Conservation (phyloP, 2,888 invertebrate species). For the Ormyrus pomaceus region DNA sequence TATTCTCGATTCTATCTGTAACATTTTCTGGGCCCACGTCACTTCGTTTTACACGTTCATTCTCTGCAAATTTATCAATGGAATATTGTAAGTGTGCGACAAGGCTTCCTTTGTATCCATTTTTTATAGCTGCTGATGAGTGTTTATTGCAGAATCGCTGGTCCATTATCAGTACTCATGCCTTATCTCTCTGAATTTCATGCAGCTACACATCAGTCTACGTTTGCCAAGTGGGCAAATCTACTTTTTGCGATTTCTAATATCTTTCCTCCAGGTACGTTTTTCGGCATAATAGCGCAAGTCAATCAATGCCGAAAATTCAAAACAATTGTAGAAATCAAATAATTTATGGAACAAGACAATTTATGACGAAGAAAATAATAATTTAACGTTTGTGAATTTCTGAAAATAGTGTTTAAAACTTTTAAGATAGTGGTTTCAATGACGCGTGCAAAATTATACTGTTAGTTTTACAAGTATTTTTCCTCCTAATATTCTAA, state of each 20-base stretch:
- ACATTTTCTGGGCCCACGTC: conserved; percentile 81
- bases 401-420: too few species aligned
- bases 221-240: conserved; percentile 81
- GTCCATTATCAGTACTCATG: conserved; percentile 85
- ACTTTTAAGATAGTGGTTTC: too few species aligned
- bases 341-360: too few species aligned
- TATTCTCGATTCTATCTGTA: conserved; percentile 80
- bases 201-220: conserved; percentile 80
- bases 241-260: conserved; percentile 82
- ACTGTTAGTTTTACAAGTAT: too few species aligned
- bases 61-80: conserved; percentile 83
- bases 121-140: background rate
- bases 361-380: too few species aligned
- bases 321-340: too few species aligned
- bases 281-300: background rate
- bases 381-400: too few species aligned
- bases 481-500: too few species aligned
- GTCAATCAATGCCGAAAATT: too few species aligned
- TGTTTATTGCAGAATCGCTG: conserved; percentile 77
- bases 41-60: conserved; percentile 83
- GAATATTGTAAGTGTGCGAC: conserved; percentile 82
- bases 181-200: conserved; percentile 87
- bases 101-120: background rate
- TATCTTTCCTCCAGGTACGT: conserved; percentile 79
- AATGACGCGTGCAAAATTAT: too few species aligned